Evolutionary conservation across 2,797 vertebrate species (phyloP).

Genomic region (Hydrolagus colliei): DNA sequence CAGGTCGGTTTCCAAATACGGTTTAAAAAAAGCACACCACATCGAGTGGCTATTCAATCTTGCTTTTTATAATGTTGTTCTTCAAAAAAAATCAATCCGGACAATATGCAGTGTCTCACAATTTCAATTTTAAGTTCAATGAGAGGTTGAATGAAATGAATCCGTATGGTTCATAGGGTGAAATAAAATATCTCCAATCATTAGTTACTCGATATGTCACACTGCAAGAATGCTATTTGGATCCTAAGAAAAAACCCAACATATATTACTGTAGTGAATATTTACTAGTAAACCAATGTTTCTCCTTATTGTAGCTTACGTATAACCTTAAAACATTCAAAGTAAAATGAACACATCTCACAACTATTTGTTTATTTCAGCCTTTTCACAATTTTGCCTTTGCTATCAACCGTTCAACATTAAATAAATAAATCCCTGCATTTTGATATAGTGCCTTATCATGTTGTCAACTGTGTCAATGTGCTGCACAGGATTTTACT

Average conservation of each 20-base stretch:
- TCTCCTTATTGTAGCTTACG: background rate
- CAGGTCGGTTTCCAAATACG: background rate
- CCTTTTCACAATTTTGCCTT: too few species aligned
- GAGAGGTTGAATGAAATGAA: slow-evolving; percentile 26
- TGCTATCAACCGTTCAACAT: too few species aligned
- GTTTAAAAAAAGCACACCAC: background rate
- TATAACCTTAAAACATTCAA: background rate
- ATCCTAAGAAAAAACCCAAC: slow-evolving; percentile 6
- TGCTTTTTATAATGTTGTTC: background rate
- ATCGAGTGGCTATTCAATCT: background rate
- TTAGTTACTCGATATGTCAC: slow-evolving; percentile 22
- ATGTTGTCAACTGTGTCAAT: too few species aligned
- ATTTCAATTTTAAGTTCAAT: slow-evolving; percentile 30
- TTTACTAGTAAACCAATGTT: background rate
- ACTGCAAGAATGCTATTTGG: slow-evolving; percentile 25
- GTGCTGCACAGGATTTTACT: too few species aligned
- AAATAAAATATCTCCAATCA: slow-evolving; percentile 31
- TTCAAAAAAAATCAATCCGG: background rate
- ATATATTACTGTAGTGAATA: background rate
- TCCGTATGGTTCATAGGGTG: slow-evolving; percentile 25
- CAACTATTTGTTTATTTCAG: background rate
- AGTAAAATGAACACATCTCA: background rate
- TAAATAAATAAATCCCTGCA: too few species aligned
- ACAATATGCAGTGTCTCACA: slow-evolving; percentile 6
- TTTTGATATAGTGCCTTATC: too few species aligned